Percentiles rank a stretch among this genome's conserved stretches.
phyloP scores from a whole-genome alignment of 1,140 invertebrate genomes.

The Colletes latitarsis region DNA sequence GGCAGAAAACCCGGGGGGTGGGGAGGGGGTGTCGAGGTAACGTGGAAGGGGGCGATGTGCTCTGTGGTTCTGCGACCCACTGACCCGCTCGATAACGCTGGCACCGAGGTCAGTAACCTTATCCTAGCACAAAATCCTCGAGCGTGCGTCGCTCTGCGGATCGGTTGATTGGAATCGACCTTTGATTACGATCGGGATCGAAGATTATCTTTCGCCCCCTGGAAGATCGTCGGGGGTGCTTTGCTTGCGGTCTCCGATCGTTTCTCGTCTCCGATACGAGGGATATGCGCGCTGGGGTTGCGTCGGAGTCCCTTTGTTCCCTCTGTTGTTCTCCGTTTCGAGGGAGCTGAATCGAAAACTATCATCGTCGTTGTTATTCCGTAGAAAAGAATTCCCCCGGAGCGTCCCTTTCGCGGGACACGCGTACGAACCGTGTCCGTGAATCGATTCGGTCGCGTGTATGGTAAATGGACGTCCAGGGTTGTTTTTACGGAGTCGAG shows the following conservation, averaged over 20 bases:
- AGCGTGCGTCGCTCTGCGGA: constrained; percentile 32
- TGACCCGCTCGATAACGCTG: constrained; percentile 81
- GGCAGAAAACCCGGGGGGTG: constrained; percentile 38
- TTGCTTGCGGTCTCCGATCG: background rate
- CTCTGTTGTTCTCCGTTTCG: background rate
- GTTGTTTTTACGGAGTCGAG: constrained; percentile 23
- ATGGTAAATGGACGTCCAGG: background rate
- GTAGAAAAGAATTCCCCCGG: background rate
- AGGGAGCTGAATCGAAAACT: background rate
- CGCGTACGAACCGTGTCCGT: background rate
- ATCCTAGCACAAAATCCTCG: constrained; percentile 71
- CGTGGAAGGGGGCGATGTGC: constrained; percentile 63
- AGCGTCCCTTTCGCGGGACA: background rate
- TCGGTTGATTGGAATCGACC: constrained; percentile 32
- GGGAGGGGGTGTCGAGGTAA: too few relatives aligned
- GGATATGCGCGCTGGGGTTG: background rate
- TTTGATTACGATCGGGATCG: constrained; percentile 22
- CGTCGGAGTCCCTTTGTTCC: background rate
- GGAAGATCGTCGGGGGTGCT: background rate
- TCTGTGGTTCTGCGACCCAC: constrained; percentile 78
- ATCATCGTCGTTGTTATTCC: background rate
- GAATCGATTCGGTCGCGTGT: background rate
- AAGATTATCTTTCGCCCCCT: constrained; percentile 10
- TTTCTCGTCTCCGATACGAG: background rate
- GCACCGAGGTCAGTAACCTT: constrained; percentile 78